These are phyloP conservation scores for Ciconia maguari DNA, from an alignment of 2,113 vertebrate species.

Conservation along the genomic window DNA sequence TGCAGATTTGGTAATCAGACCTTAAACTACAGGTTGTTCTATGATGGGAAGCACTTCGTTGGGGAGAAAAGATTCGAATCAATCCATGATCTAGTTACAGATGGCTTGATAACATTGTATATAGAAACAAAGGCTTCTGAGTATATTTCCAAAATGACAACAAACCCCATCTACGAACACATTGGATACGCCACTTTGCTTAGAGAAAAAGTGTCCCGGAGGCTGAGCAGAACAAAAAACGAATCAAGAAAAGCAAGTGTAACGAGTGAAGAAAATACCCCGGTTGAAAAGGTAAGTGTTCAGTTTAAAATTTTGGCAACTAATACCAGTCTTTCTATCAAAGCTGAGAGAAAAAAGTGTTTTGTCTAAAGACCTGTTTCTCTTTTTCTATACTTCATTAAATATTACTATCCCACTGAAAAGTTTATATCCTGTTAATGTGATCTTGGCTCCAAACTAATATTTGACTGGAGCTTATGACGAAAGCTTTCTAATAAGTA, in stretches of 20 bases:
- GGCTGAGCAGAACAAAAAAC: conserved; percentile 82
- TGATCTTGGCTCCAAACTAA: background rate
- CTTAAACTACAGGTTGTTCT: conserved; percentile 95
- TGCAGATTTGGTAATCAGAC: conserved; percentile 93
- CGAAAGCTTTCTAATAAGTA: background rate
- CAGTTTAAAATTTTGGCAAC: background rate
- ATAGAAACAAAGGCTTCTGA: conserved; percentile 98
- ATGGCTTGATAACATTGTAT: conserved; percentile 95
- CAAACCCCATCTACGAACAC: conserved; percentile 97
- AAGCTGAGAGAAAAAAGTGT: background rate
- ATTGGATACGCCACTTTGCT: conserved; percentile 93
- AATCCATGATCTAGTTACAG: conserved; percentile 94
- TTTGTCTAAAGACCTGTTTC: background rate
- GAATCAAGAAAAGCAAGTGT: conserved; percentile 87
- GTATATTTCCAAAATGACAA: conserved; percentile 99
- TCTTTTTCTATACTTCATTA: background rate
- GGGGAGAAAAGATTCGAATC: conserved; percentile 98
- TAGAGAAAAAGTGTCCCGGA: conserved; percentile 88
- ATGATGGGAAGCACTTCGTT: conserved; percentile 97
- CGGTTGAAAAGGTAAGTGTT: conserved; percentile 83
- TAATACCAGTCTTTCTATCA: background rate
- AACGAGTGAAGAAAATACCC: conserved; percentile 80
- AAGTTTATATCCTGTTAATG: background rate
- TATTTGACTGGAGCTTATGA: background rate
- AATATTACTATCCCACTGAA: background rate